Evolutionary conservation across 1,140 invertebrate species (phyloP).

Genomic region (Sycophila sp.): DNA sequence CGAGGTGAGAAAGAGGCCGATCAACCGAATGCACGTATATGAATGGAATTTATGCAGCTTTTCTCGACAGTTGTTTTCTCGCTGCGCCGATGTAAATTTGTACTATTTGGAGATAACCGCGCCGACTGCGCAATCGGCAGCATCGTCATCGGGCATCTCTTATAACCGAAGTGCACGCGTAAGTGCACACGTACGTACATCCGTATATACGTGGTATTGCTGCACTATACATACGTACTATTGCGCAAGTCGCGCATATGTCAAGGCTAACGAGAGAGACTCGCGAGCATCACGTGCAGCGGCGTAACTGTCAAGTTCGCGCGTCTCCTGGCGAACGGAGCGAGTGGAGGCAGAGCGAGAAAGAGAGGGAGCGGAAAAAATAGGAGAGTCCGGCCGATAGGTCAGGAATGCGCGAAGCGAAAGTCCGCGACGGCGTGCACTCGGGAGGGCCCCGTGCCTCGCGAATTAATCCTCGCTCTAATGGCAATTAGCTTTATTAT

Average conservation of each 20-base stretch:
- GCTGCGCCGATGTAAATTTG: too few relatives aligned
- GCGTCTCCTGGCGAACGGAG: too few relatives aligned
- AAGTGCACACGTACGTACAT: constrained; percentile 11
- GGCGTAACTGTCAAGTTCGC: constrained; percentile 33
- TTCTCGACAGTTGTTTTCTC: too few relatives aligned
- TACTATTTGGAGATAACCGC: background rate
- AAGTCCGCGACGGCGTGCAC: background rate
- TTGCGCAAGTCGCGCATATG: constrained; percentile 2
- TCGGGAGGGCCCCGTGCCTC: constrained; percentile 10
- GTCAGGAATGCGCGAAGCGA: background rate
- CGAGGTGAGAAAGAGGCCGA: too few relatives aligned
- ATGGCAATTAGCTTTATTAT: constrained; percentile 55
- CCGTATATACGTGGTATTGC: too few relatives aligned
- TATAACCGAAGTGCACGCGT: background rate
- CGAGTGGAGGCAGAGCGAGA: background rate
- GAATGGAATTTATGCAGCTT: too few relatives aligned
- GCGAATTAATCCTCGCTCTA: constrained; percentile 47
- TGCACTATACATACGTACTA: too few relatives aligned
- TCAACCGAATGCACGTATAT: too few relatives aligned
- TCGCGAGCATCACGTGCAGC: constrained; percentile 1
- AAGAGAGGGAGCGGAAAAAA: background rate
- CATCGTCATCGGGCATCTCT: background rate
- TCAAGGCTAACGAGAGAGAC: constrained; percentile 28
- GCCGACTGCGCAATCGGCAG: background rate
- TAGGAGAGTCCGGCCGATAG: background rate